phyloP scores from a whole-genome alignment of 2,888 invertebrate genomes.

The Melinopterus prodromus region DNA sequence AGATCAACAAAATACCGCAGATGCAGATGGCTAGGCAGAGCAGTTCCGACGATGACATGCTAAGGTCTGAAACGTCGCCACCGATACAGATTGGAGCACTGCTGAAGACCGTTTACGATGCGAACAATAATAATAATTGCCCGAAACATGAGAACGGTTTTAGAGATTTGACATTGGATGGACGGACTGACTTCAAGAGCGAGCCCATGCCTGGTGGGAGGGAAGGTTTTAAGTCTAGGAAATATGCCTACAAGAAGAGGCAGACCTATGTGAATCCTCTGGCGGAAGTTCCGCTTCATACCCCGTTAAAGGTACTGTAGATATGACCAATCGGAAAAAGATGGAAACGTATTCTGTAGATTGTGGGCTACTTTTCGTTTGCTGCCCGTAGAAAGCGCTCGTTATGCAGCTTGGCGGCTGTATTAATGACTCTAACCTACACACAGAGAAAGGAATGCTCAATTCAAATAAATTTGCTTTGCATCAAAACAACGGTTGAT shows the following conservation, averaged over 20 bases:
- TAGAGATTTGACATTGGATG: conserved; percentile 20
- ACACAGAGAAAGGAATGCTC: too few relatives aligned
- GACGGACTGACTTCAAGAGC: neutral
- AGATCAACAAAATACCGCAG: conserved; percentile 22
- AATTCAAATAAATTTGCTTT: too few relatives aligned
- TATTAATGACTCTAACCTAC: too few relatives aligned
- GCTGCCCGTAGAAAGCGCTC: too few relatives aligned
- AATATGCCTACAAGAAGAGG: conserved; percentile 6
- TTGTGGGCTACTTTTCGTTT: too few relatives aligned
- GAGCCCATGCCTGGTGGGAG: neutral
- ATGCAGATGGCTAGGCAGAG: conserved; percentile 14
- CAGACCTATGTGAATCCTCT: conserved; percentile 25
- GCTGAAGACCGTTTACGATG: conserved; percentile 7
- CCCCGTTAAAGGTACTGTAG: conserved; percentile 28
- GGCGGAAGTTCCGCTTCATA: conserved; percentile 27
- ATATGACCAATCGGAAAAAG: neutral
- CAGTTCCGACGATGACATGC: neutral
- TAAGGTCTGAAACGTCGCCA: conserved; percentile 13
- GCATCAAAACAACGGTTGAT: too few relatives aligned
- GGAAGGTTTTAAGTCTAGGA: neutral
- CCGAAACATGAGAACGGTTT: conserved; percentile 11
- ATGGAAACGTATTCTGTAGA: too few relatives aligned
- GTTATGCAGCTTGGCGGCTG: too few relatives aligned
- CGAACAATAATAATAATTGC: neutral
- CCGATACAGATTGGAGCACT: neutral